Base-by-base conservation (phyloP, 2,888 invertebrate genomes). In the Axea sp. region DNA sequence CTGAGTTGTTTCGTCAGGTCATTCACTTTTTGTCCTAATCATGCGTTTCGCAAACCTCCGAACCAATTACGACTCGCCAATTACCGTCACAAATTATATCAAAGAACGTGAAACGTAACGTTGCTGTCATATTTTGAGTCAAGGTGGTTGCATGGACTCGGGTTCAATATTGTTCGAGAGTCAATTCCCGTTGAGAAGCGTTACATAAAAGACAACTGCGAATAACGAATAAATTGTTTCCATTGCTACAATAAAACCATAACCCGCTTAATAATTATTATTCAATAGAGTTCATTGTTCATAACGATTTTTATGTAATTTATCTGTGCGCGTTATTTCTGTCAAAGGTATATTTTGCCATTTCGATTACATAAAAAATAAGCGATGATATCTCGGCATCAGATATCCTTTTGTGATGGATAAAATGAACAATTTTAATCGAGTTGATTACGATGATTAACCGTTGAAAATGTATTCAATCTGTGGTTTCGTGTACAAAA, bases 41-140 rank as follows among this genome's bases (percentile, higher is more conserved):
- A 11, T 19, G 8, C 15, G 45, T 57, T 74, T 74, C 60, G 53
- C 26, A 69, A 74, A 69, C 53, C 28, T 15, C 17, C 19, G 43
- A 28, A 55, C 43, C 74, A 69, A 74, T 69, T 69, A 59, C 57
- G 30, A 41, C 37, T 31, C 14, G 22, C 51, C 64, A 53, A 74
- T 74, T 68, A 64, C 39, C 41, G 57, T 41, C 49, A 49, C 62
- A 59, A 64, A 64, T 73, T 67, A 60, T 55, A 60, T 67, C 67
- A 35, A 60, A 43, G 24, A 45, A 59, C 8, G 33, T 19, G 17
- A 1, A 30, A 65, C 60, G 30, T 33, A 47, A 60, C 39, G 28
- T 17, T 9, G 8, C 53, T 65, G 59, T 65, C 65, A 72, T 65
- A 65, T 65, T 72, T 57, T 37, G 28, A 60, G 60, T 57, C 62